These are phyloP conservation scores for Leptodirus hochenwartii DNA, from an alignment of 2,888 invertebrate genomes.

Conservation along the genomic window DNA sequence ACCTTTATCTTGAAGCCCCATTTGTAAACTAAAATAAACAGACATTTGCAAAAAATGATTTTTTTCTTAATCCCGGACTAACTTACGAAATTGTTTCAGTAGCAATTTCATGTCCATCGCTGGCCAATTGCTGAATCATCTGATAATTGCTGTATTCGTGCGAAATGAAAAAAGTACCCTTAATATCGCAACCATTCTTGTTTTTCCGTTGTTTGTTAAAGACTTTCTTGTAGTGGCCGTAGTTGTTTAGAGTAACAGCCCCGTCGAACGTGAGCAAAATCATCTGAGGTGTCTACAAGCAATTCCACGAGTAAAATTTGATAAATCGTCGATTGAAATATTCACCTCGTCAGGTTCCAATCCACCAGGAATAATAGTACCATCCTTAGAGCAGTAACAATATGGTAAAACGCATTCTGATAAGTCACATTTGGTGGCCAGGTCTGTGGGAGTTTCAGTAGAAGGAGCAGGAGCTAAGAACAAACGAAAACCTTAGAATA, in stretches of 20 bases:
- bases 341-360: conserved; percentile 64
- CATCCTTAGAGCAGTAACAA: conserved; percentile 85
- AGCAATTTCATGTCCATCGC: conserved; percentile 74
- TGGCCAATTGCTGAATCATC: conserved; percentile 75
- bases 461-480: conserved; percentile 57
- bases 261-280: conserved; percentile 85
- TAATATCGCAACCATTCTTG: conserved; percentile 76
- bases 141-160: conserved; percentile 88
- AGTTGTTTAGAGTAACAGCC: conserved; percentile 83
- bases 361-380: conserved; percentile 71
- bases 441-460: conserved; percentile 64
- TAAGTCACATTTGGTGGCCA: conserved; percentile 62
- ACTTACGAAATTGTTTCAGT: conserved; percentile 56
- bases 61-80: conserved; percentile 1
- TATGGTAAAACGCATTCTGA: conserved; percentile 65
- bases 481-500: conserved; percentile 7
- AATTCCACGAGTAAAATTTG: conserved; percentile 4
- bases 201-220: conserved; percentile 64
- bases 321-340: conserved; percentile 4
- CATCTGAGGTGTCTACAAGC: conserved; percentile 74
- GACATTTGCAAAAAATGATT: conserved; percentile 1
- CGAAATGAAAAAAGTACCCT: conserved; percentile 84
- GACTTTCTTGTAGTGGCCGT: conserved; percentile 70
- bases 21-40: conserved; percentile 38
- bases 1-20: conserved; percentile 72